Evolutionary conservation across 2,797 vertebrate genomes (phyloP).

Genomic region (Babyrousa celebensis): DNA sequence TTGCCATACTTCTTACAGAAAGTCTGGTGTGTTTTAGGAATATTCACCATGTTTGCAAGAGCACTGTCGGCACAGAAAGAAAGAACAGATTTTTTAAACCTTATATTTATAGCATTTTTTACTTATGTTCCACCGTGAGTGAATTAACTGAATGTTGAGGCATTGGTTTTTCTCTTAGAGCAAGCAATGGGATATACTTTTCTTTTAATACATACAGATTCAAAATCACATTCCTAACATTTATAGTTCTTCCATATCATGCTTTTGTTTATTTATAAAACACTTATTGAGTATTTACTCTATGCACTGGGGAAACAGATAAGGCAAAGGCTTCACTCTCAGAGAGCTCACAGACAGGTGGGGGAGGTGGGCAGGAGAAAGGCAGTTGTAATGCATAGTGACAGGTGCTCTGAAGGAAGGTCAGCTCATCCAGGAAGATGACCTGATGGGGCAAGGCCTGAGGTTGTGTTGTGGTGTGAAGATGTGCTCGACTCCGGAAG

Average conservation of each 20-base stretch:
- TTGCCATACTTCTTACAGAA: too few relatives aligned
- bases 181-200: constrained; percentile 3
- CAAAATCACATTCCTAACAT: constrained; percentile 44
- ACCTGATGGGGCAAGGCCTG: not conserved
- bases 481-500: not conserved
- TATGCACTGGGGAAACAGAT: not conserved
- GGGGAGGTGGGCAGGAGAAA: not conserved
- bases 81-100: not conserved
- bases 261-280: constrained; percentile 41
- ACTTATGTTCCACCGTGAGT: not conserved
- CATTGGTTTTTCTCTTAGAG: constrained; percentile 47
- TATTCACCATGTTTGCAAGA: too few relatives aligned
- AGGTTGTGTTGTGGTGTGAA: not conserved
- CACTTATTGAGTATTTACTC: constrained; percentile 22
- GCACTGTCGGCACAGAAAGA: too few relatives aligned
- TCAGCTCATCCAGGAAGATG: not conserved
- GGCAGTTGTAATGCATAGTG: not conserved
- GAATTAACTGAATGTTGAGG: constrained; percentile 3
- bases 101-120: constrained; percentile 9
- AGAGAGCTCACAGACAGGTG: not conserved
- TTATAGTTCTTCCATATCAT: constrained; percentile 15
- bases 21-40: too few relatives aligned
- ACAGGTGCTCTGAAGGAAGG: not conserved
- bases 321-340: constrained; percentile 15
- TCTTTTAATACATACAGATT: not conserved